These are phyloP conservation scores for Epizoanthus ramosus DNA, from an alignment of 92 coral and sea anemone genomes.

Conservation along the genomic window DNA sequence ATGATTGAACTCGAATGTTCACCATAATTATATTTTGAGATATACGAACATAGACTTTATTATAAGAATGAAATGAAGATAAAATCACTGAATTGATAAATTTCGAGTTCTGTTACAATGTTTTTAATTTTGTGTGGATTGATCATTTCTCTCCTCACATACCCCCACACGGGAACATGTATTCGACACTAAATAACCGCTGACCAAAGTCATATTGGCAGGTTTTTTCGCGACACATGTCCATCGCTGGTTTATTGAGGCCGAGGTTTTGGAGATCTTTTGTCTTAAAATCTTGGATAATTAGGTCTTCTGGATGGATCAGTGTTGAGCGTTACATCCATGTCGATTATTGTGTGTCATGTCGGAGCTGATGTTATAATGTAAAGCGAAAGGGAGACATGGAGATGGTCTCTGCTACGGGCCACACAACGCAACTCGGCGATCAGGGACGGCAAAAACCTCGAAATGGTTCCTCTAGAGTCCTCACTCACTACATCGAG, in stretches of 20 bases:
- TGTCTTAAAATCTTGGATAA: background rate
- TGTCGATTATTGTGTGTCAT: background rate
- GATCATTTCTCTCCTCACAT: background rate
- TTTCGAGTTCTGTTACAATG: background rate
- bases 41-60: too few relatives aligned
- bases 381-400: slow-evolving; percentile 52
- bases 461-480: slow-evolving; percentile 75
- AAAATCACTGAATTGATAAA: too few relatives aligned
- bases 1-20: too few relatives aligned
- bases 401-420: slow-evolving; percentile 75
- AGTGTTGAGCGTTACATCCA: background rate
- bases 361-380: slow-evolving; percentile 1
- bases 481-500: slow-evolving; percentile 92
- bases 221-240: slow-evolving; percentile 27
- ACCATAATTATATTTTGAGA: too few relatives aligned
- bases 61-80: too few relatives aligned
- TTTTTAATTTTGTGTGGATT: background rate
- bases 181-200: background rate
- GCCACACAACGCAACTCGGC: slow-evolving; percentile 54
- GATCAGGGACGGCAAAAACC: slow-evolving; percentile 64
- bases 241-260: background rate
- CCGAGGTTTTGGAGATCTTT: slow-evolving; percentile 18
- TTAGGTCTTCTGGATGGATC: background rate
- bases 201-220: slow-evolving; percentile 6
- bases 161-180: background rate